Base-by-base conservation (phyloP, 2,888 invertebrate species). In the Pogonocherus hispidulus region DNA sequence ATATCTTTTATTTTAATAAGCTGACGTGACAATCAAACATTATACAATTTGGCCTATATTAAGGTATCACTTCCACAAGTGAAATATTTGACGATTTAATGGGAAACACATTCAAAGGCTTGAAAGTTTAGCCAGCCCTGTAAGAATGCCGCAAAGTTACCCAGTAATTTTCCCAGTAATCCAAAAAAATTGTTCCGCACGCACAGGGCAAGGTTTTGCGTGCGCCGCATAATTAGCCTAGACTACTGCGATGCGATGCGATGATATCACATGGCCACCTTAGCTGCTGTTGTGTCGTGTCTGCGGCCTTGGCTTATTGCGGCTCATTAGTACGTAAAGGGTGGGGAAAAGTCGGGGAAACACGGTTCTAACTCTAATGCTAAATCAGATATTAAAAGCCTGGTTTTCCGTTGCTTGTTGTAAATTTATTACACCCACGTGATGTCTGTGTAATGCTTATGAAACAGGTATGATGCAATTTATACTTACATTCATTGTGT, bases 251-350 rank as follows among this genome's bases (percentile, higher is more conserved):
- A 47, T 66, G 63, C 56, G 54, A 55, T 19, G 20, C 44, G 72
- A 69, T 72, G 70, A 72, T 72, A 68, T 70, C 70, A 67, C 64
- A 63, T 11, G 32, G 55, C 47, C 49, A 16, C 44, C 54, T 54
- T 55, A 35, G 60, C 60, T 44, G 60, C n/a, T n/a, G n/a, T n/a
- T n/a, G 37, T 66, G 68, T 67, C 60, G 63, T 41, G 71, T 73
- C 73, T 73, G 65, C 67, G 73, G 67, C 73, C 73, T 73, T 71
- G 73, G 69, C 59, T 69, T 56, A 71, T 67, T 69, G 71, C 63
- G 73, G 70, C 69, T 69, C 60, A 54, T 60, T 60, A 51, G 59
- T n/a, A 52, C 20, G 47, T 54, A 35, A 6, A 14, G 35, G 55
- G 18, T 18, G 63, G 23, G 46, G 41, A 47, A 23, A 37, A 51